These are phyloP conservation scores for Lottia gigantea DNA, from an alignment of 2,888 invertebrate species.

Conservation along the genomic window DNA sequence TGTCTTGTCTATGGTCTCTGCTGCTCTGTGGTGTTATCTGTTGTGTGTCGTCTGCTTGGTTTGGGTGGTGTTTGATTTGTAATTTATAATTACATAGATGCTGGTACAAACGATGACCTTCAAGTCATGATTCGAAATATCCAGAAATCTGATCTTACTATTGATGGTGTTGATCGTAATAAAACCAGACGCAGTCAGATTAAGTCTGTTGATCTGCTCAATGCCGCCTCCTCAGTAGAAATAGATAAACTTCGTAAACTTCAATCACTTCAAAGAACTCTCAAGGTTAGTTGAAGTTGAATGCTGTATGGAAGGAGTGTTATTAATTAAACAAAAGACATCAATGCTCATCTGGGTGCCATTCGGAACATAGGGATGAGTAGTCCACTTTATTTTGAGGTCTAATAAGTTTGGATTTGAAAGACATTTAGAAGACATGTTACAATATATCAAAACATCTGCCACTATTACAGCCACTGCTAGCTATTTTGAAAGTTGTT, in stretches of 20 bases:
- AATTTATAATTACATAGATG: background rate
- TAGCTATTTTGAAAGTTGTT: no score
- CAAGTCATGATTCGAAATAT: constrained; percentile 41
- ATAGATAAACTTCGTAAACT: constrained; percentile 44
- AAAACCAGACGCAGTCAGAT: constrained; percentile 40
- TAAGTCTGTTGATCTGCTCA: constrained; percentile 32
- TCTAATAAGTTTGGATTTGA: no score
- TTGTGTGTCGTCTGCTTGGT: no score
- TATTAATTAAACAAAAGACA: background rate
- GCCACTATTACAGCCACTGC: no score
- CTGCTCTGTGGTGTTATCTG: no score
- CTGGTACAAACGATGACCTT: constrained; percentile 45
- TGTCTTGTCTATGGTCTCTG: no score
- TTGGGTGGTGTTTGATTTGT: no score
- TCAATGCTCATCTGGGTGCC: no score
- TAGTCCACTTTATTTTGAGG: no score
- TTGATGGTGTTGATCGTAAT: constrained; percentile 51
- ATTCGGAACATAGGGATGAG: no score
- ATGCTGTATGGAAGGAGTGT: background rate
- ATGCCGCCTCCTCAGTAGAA: constrained; percentile 29
- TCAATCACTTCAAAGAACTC: constrained; percentile 48
- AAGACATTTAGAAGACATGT: no score
- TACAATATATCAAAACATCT: no score
- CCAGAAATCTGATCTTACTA: constrained; percentile 44
- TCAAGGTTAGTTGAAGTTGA: constrained; percentile 40